phyloP scores from a whole-genome alignment of 2,113 vertebrate genomes.

The Azemiops feae region DNA sequence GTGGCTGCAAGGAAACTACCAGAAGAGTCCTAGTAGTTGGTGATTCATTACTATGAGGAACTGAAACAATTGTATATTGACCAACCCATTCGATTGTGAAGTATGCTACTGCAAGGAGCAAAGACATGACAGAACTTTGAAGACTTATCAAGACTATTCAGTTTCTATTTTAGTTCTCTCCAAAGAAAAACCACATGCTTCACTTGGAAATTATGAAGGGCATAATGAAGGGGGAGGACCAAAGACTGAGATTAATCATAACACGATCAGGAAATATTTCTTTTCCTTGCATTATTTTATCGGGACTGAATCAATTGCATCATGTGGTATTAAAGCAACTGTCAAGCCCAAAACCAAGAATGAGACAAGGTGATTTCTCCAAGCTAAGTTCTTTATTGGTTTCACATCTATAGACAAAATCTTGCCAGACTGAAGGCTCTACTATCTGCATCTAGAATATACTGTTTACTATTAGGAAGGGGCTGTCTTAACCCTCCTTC shows the following conservation, averaged over 20 bases:
- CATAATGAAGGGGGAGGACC: not conserved
- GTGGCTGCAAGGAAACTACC: not conserved
- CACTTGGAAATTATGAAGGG: not conserved
- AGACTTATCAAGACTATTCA: not conserved
- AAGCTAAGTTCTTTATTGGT: not conserved
- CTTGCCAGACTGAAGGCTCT: not conserved
- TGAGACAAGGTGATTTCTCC: not conserved
- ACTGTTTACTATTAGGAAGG: not conserved
- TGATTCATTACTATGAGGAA: not conserved
- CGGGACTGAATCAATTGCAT: not conserved
- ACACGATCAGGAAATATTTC: not conserved
- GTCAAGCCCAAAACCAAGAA: not conserved
- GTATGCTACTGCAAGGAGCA: not conserved
- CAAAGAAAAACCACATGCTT: not conserved
- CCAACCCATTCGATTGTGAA: not conserved
- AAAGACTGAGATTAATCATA: not conserved
- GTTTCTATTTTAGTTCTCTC: not conserved
- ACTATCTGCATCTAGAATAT: not conserved
- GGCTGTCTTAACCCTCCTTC: not conserved
- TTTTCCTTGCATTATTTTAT: not conserved
- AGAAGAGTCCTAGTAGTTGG: not conserved
- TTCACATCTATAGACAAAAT: not conserved
- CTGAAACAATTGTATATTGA: not conserved
- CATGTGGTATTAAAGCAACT: not conserved
- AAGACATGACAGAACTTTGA: not conserved